These are phyloP conservation scores for Eurytoma californica DNA, from an alignment of 2,888 invertebrate genomes.

Conservation along the genomic window DNA sequence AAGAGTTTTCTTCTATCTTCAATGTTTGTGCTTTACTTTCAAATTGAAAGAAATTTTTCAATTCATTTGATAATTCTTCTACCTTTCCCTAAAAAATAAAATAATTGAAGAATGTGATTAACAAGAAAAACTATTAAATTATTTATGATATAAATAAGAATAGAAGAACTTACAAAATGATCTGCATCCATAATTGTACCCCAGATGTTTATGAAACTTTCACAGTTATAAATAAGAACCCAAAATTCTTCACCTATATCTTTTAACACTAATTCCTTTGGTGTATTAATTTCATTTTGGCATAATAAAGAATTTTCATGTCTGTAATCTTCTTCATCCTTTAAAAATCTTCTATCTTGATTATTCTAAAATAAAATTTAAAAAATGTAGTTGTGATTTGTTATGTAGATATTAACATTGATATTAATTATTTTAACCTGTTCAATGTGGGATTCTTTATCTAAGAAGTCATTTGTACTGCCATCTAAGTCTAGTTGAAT, in stretches of 20 bases:
- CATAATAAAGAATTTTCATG: too few species aligned
- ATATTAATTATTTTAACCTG: neutral
- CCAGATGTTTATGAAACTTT: constrained; percentile 13
- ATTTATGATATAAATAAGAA: neutral
- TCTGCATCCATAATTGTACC: constrained; percentile 24
- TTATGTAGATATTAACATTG: neutral
- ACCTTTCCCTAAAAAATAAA: constrained; percentile 21
- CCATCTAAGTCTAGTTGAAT: neutral
- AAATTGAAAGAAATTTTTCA: constrained; percentile 15
- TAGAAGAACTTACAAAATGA: constrained; percentile 21
- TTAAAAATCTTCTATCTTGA: neutral
- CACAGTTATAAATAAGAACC: constrained; percentile 24
- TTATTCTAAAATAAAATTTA: neutral
- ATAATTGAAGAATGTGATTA: neutral
- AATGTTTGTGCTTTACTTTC: neutral
- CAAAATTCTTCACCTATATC: constrained; percentile 12
- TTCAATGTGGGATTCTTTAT: neutral
- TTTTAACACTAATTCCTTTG: neutral
- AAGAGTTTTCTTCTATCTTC: neutral
- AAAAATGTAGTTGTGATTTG: neutral
- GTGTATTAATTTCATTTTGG: too few species aligned
- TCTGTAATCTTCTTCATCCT: neutral
- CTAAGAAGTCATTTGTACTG: neutral
- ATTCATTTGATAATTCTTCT: constrained; percentile 2
- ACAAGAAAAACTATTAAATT: neutral